Base-by-base conservation (phyloP, 2,888 invertebrate species). In the Chironomus tentans region DNA sequence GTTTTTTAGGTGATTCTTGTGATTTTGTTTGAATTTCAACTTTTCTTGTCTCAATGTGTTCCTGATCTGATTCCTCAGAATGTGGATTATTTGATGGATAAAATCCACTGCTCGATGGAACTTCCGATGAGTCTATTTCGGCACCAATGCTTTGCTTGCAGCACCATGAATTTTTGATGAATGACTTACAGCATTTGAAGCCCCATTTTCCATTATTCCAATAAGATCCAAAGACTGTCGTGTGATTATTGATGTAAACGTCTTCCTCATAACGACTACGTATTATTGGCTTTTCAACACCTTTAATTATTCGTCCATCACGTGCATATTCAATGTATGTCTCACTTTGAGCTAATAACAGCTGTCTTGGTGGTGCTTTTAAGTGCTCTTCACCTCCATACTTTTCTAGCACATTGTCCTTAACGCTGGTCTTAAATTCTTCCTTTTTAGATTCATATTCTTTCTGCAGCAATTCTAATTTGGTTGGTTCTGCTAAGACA, bases 151-250 rank as follows among this genome's bases (percentile, higher is more conserved):
- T 68, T 81, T 92, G 92, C 0, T 95, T 95, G 28, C 93, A 90
- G 79, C 95, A 95, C 81, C 95, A 95, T 0, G 94, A 93, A 86
- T 94, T 92, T 87, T 92, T 92, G 7, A 98, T 89, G 78, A 92
- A 91, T 0, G 95, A 95, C 82, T 96, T 92, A 83, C 99, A 99
- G 81, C 99, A 99, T 81, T 92, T 92, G 84, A 91, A 99, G 0
- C 98, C 99, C 99, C 99, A 99, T 77, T 89, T 87, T 0, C 96
- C 97, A 72, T 90, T 90, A 79, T 88, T 88, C 98, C 98, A 99
- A 83, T 87, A 97, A 0, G 98, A 98, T 3, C 99, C 99, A 94
- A 95, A 99, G 5, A 98, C 93, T 0, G 92, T 89, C 0, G 92
- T 93, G 83, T 99, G 99, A 83, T 99, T 99, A 82, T 95, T 95